Conservation (phyloP, 2,113 vertebrate species). For the Apteryx owenii region DNA sequence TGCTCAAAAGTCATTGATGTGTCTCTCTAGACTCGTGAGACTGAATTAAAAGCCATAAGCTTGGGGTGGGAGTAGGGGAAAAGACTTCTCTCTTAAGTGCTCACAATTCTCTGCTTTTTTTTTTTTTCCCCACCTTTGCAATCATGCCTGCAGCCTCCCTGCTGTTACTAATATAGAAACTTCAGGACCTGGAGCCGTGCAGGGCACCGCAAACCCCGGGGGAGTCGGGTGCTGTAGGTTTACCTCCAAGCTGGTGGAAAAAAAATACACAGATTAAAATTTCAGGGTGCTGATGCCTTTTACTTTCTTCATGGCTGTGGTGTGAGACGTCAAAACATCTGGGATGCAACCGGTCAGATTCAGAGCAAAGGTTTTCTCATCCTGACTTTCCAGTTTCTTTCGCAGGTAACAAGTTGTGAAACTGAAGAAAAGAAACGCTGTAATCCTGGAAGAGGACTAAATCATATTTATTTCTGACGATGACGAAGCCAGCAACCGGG, state of each 20-base stretch:
- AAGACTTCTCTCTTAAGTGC: accelerated
- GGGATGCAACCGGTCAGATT: not conserved
- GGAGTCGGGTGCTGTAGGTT: not conserved
- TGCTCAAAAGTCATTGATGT: not conserved
- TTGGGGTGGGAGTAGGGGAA: not conserved
- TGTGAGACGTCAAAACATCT: not conserved
- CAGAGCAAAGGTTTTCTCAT: not conserved
- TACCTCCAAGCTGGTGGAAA: too few relatives aligned
- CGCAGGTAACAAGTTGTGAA: not conserved
- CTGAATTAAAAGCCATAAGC: not conserved
- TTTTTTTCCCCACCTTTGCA: too few relatives aligned
- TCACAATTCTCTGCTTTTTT: not conserved
- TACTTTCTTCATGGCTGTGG: not conserved
- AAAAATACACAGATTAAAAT: too few relatives aligned
- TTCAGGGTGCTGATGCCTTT: too few relatives aligned
- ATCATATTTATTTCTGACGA: not conserved
- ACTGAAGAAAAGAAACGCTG: accelerated
- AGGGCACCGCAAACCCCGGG: not conserved
- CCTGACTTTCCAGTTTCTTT: not conserved
- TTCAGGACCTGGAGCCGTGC: not conserved
- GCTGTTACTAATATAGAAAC: too few relatives aligned
- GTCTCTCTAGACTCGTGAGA: not conserved
- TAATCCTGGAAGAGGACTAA: not conserved
- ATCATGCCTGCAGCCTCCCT: too few relatives aligned
- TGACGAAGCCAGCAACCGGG: not conserved